These are phyloP conservation scores for Montifringilla adamsi DNA, from an alignment of 2,113 vertebrate species.

Conservation along the genomic window DNA sequence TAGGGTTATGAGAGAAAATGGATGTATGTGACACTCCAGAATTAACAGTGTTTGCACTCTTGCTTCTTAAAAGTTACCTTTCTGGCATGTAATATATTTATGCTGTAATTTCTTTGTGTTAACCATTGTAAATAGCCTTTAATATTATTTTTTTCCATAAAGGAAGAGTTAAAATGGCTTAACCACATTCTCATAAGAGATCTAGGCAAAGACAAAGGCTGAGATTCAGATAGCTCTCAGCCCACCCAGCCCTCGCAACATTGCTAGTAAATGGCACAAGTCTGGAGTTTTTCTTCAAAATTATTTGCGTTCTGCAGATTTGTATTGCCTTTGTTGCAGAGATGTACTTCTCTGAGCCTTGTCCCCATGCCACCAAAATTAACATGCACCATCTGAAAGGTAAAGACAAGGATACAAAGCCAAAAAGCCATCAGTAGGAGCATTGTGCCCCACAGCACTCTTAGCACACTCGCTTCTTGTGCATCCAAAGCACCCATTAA, in stretches of 20 bases:
- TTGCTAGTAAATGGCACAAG: neutral
- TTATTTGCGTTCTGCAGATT: conserved; percentile 15
- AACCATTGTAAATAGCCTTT: neutral
- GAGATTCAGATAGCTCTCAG: neutral
- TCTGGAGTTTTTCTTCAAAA: neutral
- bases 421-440: conserved; percentile 20
- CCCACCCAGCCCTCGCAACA: neutral
- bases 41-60: conserved; percentile 1
- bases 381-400: conserved; percentile 7
- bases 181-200: neutral
- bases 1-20: neutral
- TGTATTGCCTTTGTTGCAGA: neutral
- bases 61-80: neutral
- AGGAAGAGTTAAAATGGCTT: neutral
- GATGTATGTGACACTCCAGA: neutral
- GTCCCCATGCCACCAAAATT: conserved; percentile 20
- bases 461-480: conserved; percentile 26
- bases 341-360: neutral
- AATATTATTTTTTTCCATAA: neutral
- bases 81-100: neutral
- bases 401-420: conserved; percentile 25
- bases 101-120: neutral
- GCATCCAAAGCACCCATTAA: conserved; percentile 49
- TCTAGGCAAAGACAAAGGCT: neutral
- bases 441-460: conserved; percentile 10